Evolutionary conservation across 2,113 vertebrate genomes (phyloP).

Genomic region (Bos indicus): DNA sequence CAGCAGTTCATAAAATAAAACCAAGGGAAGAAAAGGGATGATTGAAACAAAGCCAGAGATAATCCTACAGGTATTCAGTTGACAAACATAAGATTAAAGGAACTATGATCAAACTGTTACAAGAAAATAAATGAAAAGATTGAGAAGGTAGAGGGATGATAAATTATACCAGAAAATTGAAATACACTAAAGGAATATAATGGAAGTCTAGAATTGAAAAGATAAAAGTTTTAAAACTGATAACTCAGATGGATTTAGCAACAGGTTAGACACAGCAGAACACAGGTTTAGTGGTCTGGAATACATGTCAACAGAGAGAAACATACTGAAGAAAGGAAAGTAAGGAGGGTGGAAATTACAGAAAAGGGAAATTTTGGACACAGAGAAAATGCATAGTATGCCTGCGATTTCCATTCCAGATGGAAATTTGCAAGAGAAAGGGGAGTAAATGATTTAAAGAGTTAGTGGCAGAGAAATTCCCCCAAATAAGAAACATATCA

Average conservation of each 20-base stretch:
- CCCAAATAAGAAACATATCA: not conserved
- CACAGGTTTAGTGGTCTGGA: not conserved
- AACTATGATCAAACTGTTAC: not conserved
- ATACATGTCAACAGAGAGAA: not conserved
- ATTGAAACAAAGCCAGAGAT: not conserved
- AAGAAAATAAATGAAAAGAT: not conserved
- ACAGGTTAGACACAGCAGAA: not conserved
- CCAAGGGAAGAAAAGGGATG: not conserved
- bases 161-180: not conserved
- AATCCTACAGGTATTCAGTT: not conserved
- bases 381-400: not conserved
- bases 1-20: not conserved
- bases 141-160: not conserved
- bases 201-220: not conserved
- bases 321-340: not conserved
- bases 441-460: not conserved
- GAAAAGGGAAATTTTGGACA: not conserved
- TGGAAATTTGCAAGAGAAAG: not conserved
- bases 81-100: not conserved
- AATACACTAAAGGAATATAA: not conserved
- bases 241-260: not conserved
- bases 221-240: not conserved
- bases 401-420: not conserved
- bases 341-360: not conserved
- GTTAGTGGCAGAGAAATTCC: not conserved